Conservation (phyloP, 2,888 invertebrate species). For the Sipha maydis region DNA sequence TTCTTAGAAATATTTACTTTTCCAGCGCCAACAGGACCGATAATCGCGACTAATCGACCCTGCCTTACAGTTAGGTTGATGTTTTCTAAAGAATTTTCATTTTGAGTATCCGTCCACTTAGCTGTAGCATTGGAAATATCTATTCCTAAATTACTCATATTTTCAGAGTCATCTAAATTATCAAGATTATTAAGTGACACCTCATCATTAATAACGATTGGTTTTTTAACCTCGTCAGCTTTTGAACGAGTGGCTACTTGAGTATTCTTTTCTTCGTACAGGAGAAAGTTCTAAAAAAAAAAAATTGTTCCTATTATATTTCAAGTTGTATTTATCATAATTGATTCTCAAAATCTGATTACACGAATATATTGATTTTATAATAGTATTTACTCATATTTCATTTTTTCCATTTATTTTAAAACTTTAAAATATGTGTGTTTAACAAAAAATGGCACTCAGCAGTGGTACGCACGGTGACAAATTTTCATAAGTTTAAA, state of each 20-base stretch:
- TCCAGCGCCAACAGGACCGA: conserved; percentile 81
- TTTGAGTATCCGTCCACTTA: conserved; percentile 71
- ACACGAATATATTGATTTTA: no score
- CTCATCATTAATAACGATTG: conserved; percentile 28
- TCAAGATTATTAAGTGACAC: not conserved
- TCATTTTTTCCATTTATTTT: no score
- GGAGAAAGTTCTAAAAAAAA: conserved; percentile 67
- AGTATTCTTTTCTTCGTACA: conserved; percentile 67
- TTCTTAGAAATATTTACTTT: conserved; percentile 70
- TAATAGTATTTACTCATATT: no score
- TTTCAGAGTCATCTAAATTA: conserved; percentile 4
- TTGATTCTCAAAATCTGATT: no score
- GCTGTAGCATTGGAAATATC: conserved; percentile 67
- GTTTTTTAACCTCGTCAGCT: conserved; percentile 40
- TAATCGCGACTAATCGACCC: conserved; percentile 76
- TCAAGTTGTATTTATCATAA: no score
- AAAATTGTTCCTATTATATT: no score
- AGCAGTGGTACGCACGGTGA: no score
- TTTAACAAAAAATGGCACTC: no score
- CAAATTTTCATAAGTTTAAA: no score
- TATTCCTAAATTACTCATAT: conserved; percentile 68
- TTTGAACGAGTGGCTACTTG: conserved; percentile 53
- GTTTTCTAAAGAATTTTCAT: conserved; percentile 70
- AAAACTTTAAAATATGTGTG: no score
- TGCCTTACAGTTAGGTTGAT: conserved; percentile 71